Evolutionary conservation across 30 jellyfish, hydroid and myxozoan species (phyloP).

Genomic region (Phacellophora camtschatica): DNA sequence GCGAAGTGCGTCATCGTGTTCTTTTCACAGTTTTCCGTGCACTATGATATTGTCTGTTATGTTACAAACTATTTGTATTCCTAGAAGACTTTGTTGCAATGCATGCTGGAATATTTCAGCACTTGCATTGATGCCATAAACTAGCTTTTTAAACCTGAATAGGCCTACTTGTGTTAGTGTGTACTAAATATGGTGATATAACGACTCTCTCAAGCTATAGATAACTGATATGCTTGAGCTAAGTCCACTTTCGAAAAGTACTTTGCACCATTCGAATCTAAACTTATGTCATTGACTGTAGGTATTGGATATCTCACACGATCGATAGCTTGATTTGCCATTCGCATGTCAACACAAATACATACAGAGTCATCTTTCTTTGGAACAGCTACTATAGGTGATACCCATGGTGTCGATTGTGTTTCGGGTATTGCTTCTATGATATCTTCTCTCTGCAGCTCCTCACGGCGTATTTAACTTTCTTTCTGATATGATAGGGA

Average conservation of each 20-base stretch:
- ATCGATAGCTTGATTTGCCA: constrained; percentile 38
- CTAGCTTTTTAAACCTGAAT: constrained; percentile 17
- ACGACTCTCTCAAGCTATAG: constrained; percentile 20
- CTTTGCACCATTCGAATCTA: constrained; percentile 33
- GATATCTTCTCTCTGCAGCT: too few species aligned
- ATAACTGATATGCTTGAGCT: constrained; percentile 39
- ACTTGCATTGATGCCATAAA: constrained; percentile 17
- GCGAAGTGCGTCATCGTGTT: constrained; percentile 19
- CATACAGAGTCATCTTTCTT: constrained; percentile 8
- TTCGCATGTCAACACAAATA: constrained; percentile 50
- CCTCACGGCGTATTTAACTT: too few species aligned
- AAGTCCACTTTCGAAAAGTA: constrained; percentile 47
- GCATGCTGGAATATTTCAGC: constrained; percentile 51
- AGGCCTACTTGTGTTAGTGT: constrained; percentile 43
- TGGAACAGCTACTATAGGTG: constrained; percentile 56
- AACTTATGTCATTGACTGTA: constrained; percentile 49
- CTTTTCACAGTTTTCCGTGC: constrained; percentile 12
- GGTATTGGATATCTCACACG: constrained; percentile 54
- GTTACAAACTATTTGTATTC: constrained; percentile 25
- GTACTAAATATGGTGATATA: constrained; percentile 58
- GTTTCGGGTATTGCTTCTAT: constrained; percentile 30
- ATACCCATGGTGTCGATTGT: constrained; percentile 64
- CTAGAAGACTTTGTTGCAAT: constrained; percentile 6
- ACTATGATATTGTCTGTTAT: constrained; percentile 62
- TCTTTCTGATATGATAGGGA: too few species aligned